Conservation (phyloP, 2,797 vertebrate species). For the Pelobates cultripes region DNA sequence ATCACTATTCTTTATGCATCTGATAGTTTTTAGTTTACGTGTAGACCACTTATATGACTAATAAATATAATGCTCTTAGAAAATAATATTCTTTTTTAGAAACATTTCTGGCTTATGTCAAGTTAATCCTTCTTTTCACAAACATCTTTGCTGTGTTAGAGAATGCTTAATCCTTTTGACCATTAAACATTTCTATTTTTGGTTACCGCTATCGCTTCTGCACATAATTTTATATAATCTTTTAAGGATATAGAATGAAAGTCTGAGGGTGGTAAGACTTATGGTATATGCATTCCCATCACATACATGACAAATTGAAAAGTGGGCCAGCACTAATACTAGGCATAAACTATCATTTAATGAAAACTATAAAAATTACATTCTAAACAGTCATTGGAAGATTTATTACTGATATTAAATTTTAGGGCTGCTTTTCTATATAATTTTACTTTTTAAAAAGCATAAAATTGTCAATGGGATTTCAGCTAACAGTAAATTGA, state of each 20-base stretch:
- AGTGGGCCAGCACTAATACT: slow-evolving; percentile 61
- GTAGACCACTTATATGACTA: slow-evolving; percentile 23
- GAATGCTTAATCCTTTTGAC: slow-evolving; percentile 55
- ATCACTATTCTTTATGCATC: neutral
- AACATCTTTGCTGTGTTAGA: slow-evolving; percentile 25
- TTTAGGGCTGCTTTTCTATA: too few species aligned
- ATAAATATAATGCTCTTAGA: neutral
- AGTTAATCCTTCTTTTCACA: slow-evolving; percentile 44
- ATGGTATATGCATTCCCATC: slow-evolving; percentile 55
- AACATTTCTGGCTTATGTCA: slow-evolving; percentile 18
- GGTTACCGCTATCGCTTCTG: slow-evolving; percentile 42
- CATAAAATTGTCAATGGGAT: too few species aligned
- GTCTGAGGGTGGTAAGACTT: slow-evolving; percentile 52
- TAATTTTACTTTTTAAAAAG: too few species aligned
- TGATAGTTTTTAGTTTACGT: slow-evolving; percentile 20
- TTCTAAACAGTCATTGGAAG: slow-evolving; percentile 42
- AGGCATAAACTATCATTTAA: slow-evolving; percentile 54
- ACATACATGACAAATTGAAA: slow-evolving; percentile 50
- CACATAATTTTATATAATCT: slow-evolving; percentile 62
- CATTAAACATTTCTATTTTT: slow-evolving; percentile 56
- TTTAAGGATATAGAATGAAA: slow-evolving; percentile 48
- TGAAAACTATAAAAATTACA: slow-evolving; percentile 35
- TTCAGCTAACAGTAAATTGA: too few species aligned
- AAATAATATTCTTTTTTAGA: neutral
- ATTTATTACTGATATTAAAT: slow-evolving; percentile 7